A percentile compares a stretch with the other conserved stretches of the same genome.
These are phyloP conservation scores for Coptotermes formosanus DNA, from an alignment of 1,140 invertebrate genomes.

Conservation along the genomic window DNA sequence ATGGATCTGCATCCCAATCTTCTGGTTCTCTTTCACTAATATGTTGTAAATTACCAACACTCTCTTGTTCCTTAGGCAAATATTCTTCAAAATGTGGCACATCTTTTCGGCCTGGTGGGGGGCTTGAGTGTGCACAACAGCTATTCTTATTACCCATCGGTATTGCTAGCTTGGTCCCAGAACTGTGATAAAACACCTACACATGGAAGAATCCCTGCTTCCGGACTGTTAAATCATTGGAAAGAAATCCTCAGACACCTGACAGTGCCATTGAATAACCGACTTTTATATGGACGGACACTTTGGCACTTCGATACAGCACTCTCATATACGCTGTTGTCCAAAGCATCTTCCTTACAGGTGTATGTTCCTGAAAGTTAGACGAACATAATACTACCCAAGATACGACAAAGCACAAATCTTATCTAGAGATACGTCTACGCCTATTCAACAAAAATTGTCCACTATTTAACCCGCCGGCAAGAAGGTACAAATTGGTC, in stretches of 20 bases:
- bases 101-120: slow-evolving; percentile 53
- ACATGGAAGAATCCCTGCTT: background rate
- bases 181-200: background rate
- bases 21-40: slow-evolving; percentile 96
- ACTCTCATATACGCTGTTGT: background rate
- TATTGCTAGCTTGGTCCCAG: slow-evolving; percentile 31
- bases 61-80: slow-evolving; percentile 72
- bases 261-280: background rate
- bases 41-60: slow-evolving; percentile 89
- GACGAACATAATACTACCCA: background rate
- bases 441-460: background rate
- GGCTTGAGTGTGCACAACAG: slow-evolving; percentile 68
- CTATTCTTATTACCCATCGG: slow-evolving; percentile 74
- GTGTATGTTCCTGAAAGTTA: background rate
- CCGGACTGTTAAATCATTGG: background rate
- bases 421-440: background rate
- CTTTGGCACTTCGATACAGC: background rate
- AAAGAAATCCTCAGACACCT: background rate
- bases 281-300: slow-evolving; percentile 21
- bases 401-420: background rate
- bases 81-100: slow-evolving; percentile 59
- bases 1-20: slow-evolving; percentile 93
- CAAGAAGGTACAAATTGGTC: background rate
- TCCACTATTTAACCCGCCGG: background rate
- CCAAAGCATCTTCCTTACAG: slow-evolving; percentile 11